phyloP scores from a whole-genome alignment of 1,140 invertebrate species.

The Neodiprion pinetum region DNA sequence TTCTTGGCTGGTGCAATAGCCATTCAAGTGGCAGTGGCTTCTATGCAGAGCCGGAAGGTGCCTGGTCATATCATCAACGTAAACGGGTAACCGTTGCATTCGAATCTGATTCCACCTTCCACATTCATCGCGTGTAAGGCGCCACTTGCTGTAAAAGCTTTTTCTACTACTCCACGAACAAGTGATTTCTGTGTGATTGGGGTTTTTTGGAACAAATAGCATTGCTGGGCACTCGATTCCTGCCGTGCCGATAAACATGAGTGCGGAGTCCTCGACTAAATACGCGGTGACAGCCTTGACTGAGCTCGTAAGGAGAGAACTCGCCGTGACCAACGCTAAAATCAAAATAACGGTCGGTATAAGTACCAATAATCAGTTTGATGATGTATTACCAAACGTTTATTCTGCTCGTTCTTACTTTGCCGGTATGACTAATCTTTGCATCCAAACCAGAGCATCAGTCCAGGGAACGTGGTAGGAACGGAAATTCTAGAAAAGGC shows the following conservation, averaged over 20 bases:
- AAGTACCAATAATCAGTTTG: too few species aligned
- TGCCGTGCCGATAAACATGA: slow-evolving; percentile 33
- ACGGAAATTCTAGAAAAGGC: slow-evolving; percentile 38
- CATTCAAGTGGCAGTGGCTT: slow-evolving; percentile 59
- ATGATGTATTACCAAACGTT: too few species aligned
- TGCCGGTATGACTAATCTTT: too few species aligned
- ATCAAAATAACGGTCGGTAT: slow-evolving; percentile 72
- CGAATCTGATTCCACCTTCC: background rate
- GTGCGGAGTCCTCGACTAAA: slow-evolving; percentile 73
- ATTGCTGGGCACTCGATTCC: slow-evolving; percentile 43
- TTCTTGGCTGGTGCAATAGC: slow-evolving; percentile 66
- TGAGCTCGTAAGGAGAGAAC: slow-evolving; percentile 70
- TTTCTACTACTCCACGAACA: too few species aligned
- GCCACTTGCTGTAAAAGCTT: too few species aligned
- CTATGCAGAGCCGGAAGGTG: slow-evolving; percentile 50
- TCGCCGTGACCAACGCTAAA: slow-evolving; percentile 62
- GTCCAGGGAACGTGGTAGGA: slow-evolving; percentile 65
- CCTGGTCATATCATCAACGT: slow-evolving; percentile 68
- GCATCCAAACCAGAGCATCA: slow-evolving; percentile 58
- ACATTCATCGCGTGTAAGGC: too few species aligned
- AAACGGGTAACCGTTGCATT: slow-evolving; percentile 57
- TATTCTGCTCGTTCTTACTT: too few species aligned
- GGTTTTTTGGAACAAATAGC: slow-evolving; percentile 26
- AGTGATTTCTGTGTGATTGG: too few species aligned
- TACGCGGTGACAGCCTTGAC: slow-evolving; percentile 73